A percentile compares a stretch with the other conserved stretches of the same genome.
These are phyloP conservation scores for Brachyhypopomus gauderio DNA, from an alignment of 2,113 vertebrate genomes.

Conservation along the genomic window DNA sequence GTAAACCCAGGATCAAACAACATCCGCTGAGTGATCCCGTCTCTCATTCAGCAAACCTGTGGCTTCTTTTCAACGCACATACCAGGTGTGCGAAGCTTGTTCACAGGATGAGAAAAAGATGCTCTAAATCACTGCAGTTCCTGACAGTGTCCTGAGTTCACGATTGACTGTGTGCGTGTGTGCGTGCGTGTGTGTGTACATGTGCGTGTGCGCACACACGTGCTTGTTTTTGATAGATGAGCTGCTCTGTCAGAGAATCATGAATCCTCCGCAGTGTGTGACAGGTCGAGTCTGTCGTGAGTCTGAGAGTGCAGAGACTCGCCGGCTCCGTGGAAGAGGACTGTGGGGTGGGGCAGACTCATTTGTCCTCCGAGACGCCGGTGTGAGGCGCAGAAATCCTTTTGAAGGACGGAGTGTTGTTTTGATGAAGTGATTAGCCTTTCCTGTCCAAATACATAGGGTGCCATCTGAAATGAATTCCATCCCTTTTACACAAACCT, in stretches of 20 bases:
- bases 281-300: neutral
- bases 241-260: neutral
- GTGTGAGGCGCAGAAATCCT: neutral
- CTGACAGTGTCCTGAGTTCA: neutral
- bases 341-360: neutral
- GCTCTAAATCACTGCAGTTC: slow-evolving; percentile 8
- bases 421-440: neutral
- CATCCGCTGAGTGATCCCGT: neutral
- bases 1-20: neutral
- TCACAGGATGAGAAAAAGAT: neutral
- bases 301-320: neutral
- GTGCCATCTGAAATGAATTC: slow-evolving; percentile 1
- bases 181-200: neutral
- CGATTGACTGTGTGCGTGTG: neutral
- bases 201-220: neutral
- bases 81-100: neutral
- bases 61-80: neutral
- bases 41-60: slow-evolving; percentile 18
- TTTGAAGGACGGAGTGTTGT: neutral
- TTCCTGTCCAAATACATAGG: neutral
- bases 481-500: neutral
- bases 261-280: neutral
- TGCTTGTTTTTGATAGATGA: slow-evolving; percentile 5
- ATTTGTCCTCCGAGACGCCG: neutral
- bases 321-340: neutral